These are phyloP conservation scores for Cassiopea xamachana DNA, from an alignment of 30 jellyfish, hydroid and myxozoan genomes.

Conservation along the genomic window DNA sequence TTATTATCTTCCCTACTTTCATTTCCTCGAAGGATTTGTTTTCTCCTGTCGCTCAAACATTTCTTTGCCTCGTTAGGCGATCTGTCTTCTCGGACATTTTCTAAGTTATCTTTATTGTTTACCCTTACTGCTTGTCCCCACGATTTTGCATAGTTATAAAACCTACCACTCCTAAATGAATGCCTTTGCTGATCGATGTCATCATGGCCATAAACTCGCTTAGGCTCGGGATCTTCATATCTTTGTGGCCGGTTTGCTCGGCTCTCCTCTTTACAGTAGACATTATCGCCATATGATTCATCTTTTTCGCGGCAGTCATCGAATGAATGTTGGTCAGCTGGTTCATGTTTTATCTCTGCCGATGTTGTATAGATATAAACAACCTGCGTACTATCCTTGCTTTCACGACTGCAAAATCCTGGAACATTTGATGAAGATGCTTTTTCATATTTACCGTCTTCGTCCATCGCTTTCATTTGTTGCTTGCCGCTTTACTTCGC, in stretches of 20 bases:
- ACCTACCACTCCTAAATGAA: slow-evolving; percentile 2
- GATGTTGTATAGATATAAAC: slow-evolving; percentile 55
- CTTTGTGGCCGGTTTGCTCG: slow-evolving; percentile 25
- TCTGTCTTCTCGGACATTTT: slow-evolving; percentile 8
- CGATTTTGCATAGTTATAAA: background rate
- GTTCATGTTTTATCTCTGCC: slow-evolving; percentile 59
- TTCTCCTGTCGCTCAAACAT: background rate
- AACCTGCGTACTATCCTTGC: slow-evolving; percentile 64
- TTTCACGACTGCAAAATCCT: slow-evolving; percentile 27
- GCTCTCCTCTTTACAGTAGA: slow-evolving; percentile 39
- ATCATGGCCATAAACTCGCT: slow-evolving; percentile 16
- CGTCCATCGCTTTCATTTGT: slow-evolving; percentile 39
- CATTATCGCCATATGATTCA: slow-evolving; percentile 11
- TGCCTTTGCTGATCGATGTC: slow-evolving; percentile 17
- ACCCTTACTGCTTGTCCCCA: slow-evolving; percentile 31
- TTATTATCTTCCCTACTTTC: background rate
- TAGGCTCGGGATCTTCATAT: slow-evolving; percentile 5
- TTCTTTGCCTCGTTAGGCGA: slow-evolving; percentile 27
- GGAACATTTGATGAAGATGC: slow-evolving; percentile 25
- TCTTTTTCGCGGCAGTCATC: slow-evolving; percentile 23
- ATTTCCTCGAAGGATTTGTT: slow-evolving; percentile 31
- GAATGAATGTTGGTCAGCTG: slow-evolving; percentile 56
- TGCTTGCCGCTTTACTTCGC: background rate
- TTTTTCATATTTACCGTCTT: slow-evolving; percentile 36
- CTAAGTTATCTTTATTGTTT: slow-evolving; percentile 6